phyloP scores from a whole-genome alignment of 2,888 invertebrate species.

The Horisme vitalbata region DNA sequence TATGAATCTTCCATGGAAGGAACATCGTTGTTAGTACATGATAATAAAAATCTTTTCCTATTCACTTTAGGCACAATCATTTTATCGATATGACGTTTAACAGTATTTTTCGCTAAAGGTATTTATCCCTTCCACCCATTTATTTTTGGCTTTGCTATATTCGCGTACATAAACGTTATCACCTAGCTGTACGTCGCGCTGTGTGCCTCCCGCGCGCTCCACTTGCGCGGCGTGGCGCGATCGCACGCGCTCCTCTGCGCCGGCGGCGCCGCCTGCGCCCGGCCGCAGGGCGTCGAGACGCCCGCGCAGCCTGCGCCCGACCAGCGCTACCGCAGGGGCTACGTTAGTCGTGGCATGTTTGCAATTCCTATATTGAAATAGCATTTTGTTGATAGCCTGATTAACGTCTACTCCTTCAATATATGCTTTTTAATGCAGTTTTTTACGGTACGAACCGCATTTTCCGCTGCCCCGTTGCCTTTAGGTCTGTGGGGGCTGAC shows the following conservation, averaged over 20 bases:
- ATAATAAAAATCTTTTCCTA: too few species aligned
- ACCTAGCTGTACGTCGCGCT: too few species aligned
- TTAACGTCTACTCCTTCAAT: constrained; percentile 1
- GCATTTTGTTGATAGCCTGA: background rate
- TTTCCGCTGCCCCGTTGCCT: constrained; percentile 9
- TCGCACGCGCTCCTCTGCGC: background rate
- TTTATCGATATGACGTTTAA: too few species aligned
- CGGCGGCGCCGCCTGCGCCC: background rate
- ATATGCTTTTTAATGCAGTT: constrained; percentile 3
- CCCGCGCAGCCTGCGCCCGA: constrained; percentile 9
- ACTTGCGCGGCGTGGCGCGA: background rate
- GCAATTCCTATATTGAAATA: background rate
- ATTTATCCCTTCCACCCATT: too few species aligned
- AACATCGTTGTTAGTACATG: too few species aligned
- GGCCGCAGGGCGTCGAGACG: constrained; percentile 4
- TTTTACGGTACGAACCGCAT: background rate
- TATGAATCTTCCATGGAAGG: too few species aligned
- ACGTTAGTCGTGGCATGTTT: background rate
- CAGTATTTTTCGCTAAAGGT: too few species aligned
- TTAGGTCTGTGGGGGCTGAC: constrained; percentile 18
- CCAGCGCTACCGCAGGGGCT: constrained; percentile 7
- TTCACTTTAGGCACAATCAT: too few species aligned
- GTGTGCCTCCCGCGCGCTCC: too few species aligned
- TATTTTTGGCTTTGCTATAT: too few species aligned
- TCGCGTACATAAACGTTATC: too few species aligned